Evolutionary conservation across 53 echinoderm and acorn worm species (phyloP).

Genomic region (Holothuria leucospilota): DNA sequence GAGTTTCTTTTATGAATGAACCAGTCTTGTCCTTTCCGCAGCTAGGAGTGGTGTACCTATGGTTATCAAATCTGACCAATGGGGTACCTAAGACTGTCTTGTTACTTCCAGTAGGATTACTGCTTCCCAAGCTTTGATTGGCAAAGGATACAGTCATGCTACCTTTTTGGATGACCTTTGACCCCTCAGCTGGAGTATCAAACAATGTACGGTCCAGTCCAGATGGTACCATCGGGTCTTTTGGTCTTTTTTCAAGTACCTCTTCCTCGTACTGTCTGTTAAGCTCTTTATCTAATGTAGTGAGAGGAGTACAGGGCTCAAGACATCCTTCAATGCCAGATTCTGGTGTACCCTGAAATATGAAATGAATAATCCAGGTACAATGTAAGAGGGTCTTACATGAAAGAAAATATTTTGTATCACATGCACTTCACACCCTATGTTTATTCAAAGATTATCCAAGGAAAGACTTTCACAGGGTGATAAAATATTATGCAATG

Average conservation of each 20-base stretch:
- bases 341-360: not conserved
- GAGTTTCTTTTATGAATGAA: conserved; percentile 25
- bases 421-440: too few relatives aligned
- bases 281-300: conserved; percentile 51
- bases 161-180: not conserved
- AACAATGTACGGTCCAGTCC: too few relatives aligned
- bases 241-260: too few relatives aligned
- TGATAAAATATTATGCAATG: too few relatives aligned
- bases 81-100: conserved; percentile 3
- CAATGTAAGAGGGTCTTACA: too few relatives aligned
- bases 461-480: too few relatives aligned
- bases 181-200: not conserved
- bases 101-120: not conserved
- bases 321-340: not conserved
- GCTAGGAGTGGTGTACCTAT: not conserved
- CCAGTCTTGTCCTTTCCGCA: not conserved
- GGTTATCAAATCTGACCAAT: not conserved
- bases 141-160: conserved; percentile 16
- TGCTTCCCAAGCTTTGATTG: not conserved
- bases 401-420: too few relatives aligned
- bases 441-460: too few relatives aligned
- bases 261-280: conserved; percentile 18
- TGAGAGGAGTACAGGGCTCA: conserved; percentile 60
- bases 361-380: too few relatives aligned
- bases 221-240: too few relatives aligned